Base-by-base conservation (phyloP, 2,113 vertebrate species). In the Pontoporia blainvillei region DNA sequence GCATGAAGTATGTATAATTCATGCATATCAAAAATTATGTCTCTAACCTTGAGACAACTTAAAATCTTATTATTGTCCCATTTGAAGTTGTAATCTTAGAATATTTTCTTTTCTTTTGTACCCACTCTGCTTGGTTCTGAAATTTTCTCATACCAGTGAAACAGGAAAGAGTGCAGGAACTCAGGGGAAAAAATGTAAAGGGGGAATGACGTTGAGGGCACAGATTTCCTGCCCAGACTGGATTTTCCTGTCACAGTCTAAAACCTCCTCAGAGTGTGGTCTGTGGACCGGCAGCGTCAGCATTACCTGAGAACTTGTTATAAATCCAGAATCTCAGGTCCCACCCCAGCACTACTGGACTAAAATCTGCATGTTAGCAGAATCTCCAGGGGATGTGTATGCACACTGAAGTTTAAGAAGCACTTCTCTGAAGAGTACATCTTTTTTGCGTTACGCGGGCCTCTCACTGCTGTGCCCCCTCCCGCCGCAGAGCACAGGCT, bases 51-150 rank as follows among this genome's bases (percentile, higher is more conserved):
- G 76, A 92, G 88, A 72, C 46, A 81, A 78, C 15, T 94, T 93
- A 90, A 96, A 94, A 95, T 86, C 15, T 94, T 92, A 59, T 57
- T 84, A 36, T 57, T 54, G 29, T 25, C 94, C 31, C 27, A 14
- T 57, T 95, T 93, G 67, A 96, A 69, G 6, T 83, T 73, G 8
- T 41, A 59, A 78, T 78, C 89, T 94, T 72, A 92, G 76, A 95
- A 49, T 87, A 54, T 52, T 94, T 85, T 86, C n/a, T 81, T 91
- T 79, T 52, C 34, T 75, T 94, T 57, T 91, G 34, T 75, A 69
- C 11, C 13, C 25, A 71, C 31, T 59, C 8, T 34, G 67, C 57
- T 86, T 46, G 2, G 36, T 61, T 21, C 71, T 97, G 89, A 94
- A 81, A 64, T 78, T 81, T 90, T 94, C 46, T 93, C 1, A n/a